Percentiles rank a stretch among this genome's conserved stretches.
Evolutionary conservation across 1,140 invertebrate genomes (phyloP).

Genomic region (Saccostrea cuccullata): DNA sequence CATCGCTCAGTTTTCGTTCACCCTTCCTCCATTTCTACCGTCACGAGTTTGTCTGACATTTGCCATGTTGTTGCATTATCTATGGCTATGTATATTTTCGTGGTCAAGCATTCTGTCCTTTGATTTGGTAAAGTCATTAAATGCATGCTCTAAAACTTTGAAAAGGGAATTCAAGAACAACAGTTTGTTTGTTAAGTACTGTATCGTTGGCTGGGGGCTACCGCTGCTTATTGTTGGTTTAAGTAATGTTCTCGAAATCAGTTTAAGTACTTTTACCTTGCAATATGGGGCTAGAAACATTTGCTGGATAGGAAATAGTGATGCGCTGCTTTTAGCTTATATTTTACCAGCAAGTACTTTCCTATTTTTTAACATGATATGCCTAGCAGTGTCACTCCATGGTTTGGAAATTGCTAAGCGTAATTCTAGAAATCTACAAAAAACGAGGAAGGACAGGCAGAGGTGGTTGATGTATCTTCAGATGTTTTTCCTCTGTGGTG

Average conservation of each 20-base stretch:
- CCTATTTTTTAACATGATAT: not conserved
- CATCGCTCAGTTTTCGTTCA: not conserved
- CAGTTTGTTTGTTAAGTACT: not conserved
- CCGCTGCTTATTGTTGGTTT: not conserved
- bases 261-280: not conserved
- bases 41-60: not conserved
- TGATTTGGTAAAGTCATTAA: not conserved
- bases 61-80: not conserved
- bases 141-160: not conserved
- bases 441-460: not conserved
- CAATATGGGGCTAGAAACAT: not conserved
- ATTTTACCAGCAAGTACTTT: not conserved
- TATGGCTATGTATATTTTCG: not conserved
- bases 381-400: not conserved
- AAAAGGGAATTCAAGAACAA: not conserved
- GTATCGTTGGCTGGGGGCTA: not conserved
- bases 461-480: not conserved
- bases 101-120: not conserved
- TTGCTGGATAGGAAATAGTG: not conserved
- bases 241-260: not conserved
- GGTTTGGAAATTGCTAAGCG: not conserved
- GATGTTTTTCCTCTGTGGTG: not conserved
- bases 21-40: not conserved
- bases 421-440: not conserved
- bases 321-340: not conserved